Conservation (phyloP, 2,797 vertebrate genomes). For the Furcifer pardalis region DNA sequence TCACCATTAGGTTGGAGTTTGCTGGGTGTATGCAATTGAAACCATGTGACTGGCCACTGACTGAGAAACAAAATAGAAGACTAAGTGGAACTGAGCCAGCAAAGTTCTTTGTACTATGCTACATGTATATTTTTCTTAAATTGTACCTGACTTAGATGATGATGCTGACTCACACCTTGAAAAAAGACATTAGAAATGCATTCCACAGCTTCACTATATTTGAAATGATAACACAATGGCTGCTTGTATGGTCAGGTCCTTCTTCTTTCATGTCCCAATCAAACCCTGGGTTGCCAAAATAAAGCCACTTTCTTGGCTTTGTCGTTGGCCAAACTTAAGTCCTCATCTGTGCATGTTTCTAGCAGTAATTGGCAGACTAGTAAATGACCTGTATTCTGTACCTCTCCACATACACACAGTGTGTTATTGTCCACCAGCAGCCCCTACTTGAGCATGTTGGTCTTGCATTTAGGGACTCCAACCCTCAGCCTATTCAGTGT, state of each 20-base stretch:
- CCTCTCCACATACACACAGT: no score
- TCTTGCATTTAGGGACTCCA: no score
- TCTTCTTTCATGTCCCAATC: no score
- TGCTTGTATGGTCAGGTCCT: slow-evolving; percentile 1
- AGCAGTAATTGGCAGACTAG: no score
- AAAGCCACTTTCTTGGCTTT: no score
- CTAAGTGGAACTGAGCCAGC: not conserved
- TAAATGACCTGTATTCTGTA: no score
- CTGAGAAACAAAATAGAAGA: not conserved
- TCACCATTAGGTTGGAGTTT: not conserved
- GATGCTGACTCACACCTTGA: not conserved
- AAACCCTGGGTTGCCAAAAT: no score
- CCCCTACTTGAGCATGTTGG: no score
- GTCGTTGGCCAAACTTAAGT: no score
- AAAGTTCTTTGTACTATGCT: not conserved
- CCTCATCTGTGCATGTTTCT: no score
- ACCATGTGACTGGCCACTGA: not conserved
- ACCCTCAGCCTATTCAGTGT: no score
- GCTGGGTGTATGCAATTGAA: not conserved
- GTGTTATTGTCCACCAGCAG: no score
- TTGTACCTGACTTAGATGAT: not conserved
- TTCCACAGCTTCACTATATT: not conserved
- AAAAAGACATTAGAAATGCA: not conserved
- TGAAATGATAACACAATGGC: not conserved
- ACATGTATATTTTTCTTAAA: not conserved